Percentiles rank a stretch among this genome's conserved stretches.
These are phyloP conservation scores for Lymantria monacha DNA, from an alignment of 2,888 invertebrate species.

Conservation along the genomic window DNA sequence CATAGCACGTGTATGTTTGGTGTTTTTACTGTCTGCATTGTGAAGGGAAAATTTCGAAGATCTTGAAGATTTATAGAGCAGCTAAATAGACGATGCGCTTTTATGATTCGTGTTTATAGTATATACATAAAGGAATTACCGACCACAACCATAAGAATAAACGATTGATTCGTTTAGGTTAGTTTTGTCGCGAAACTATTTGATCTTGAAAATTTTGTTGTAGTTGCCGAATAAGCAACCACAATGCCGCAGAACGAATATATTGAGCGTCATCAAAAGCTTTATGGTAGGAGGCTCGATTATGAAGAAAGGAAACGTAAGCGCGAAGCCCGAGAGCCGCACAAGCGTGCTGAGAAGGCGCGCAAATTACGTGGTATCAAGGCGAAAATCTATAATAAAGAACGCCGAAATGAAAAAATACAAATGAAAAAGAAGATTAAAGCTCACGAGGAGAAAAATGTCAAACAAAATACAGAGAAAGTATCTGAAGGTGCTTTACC, in stretches of 20 bases:
- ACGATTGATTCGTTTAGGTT: conserved; percentile 12
- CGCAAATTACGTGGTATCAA: conserved; percentile 96
- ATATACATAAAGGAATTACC: neutral
- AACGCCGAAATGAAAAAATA: conserved; percentile 98
- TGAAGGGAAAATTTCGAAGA: conserved; percentile 8
- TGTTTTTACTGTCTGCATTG: conserved; percentile 3
- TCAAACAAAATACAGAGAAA: conserved; percentile 91
- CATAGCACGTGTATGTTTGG: conserved; percentile 24
- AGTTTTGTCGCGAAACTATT: conserved; percentile 27
- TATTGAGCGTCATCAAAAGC: conserved; percentile 98
- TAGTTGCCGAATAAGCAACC: conserved; percentile 80
- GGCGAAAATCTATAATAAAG: conserved; percentile 98
- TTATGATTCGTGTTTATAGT: neutral
- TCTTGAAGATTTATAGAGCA: neutral
- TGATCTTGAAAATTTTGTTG: conserved; percentile 72
- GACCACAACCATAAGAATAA: neutral
- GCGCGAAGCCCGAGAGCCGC: conserved; percentile 96
- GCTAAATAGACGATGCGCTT: neutral
- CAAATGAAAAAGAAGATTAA: conserved; percentile 99
- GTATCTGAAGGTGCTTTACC: conserved; percentile 96
- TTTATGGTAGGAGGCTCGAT: conserved; percentile 97
- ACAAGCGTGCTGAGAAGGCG: conserved; percentile 95
- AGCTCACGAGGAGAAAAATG: conserved; percentile 97
- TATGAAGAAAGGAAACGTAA: conserved; percentile 98
- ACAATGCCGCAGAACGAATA: conserved; percentile 99